These are phyloP conservation scores for Chaunax sp. DNA, from an alignment of 2,797 vertebrate species.

Conservation along the genomic window DNA sequence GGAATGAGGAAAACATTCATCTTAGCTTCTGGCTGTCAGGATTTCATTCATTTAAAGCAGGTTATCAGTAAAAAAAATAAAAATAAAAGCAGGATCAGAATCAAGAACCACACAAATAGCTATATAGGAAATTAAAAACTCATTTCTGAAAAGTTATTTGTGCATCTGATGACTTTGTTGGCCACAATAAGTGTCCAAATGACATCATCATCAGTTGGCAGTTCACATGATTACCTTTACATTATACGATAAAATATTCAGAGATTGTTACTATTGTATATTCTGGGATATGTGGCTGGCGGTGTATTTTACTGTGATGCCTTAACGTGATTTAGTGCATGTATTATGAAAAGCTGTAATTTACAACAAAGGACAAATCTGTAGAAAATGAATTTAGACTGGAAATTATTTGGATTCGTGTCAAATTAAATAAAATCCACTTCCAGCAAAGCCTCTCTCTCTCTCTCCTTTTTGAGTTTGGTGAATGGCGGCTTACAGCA, in stretches of 20 bases:
- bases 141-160: not conserved
- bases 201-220: too few relatives aligned
- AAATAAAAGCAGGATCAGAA: too few relatives aligned
- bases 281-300: not conserved
- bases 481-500: not conserved
- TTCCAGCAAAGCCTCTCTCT: too few relatives aligned
- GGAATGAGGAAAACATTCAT: constrained; percentile 8
- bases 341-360: not conserved
- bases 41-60: not conserved
- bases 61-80: not conserved
- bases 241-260: too few relatives aligned
- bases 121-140: not conserved
- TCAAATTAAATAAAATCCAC: too few relatives aligned
- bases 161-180: not conserved
- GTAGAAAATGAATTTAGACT: not conserved
- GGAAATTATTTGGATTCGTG: not conserved
- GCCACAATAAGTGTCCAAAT: not conserved
- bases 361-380: not conserved
- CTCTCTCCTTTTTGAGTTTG: not conserved
- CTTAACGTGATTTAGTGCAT: not conserved
- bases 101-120: not conserved
- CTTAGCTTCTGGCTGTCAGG: not conserved
- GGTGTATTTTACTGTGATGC: not conserved
- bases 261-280: too few relatives aligned
- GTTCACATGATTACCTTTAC: too few relatives aligned